These are phyloP conservation scores for Peromyscus attwateri DNA, from an alignment of 2,797 vertebrate species.

Conservation along the genomic window DNA sequence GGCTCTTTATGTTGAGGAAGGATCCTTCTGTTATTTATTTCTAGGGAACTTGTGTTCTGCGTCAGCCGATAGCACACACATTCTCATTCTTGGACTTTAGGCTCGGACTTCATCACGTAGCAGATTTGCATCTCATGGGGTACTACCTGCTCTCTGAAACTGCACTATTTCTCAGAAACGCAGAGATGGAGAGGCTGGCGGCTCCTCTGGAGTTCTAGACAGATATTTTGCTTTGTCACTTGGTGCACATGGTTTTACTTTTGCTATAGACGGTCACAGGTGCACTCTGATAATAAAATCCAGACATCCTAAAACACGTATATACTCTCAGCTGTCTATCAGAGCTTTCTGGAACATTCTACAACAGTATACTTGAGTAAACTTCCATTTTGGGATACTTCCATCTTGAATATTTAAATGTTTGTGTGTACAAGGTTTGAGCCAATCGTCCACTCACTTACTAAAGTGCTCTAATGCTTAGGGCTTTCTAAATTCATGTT, in stretches of 20 bases:
- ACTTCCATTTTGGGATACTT: neutral
- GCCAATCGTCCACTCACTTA: neutral
- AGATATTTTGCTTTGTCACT: neutral
- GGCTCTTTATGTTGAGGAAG: neutral
- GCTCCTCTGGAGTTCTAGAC: neutral
- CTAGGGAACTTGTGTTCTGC: neutral
- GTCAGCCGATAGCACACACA: neutral
- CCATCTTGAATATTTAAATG: neutral
- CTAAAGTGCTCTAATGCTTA: neutral
- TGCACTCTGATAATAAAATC: slow-evolving; percentile 23
- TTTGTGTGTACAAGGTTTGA: neutral
- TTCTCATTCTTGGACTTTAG: neutral
- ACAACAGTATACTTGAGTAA: neutral
- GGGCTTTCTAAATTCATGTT: neutral
- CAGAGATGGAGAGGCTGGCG: neutral
- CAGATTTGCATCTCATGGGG: neutral
- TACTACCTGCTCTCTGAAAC: neutral
- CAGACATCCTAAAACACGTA: neutral
- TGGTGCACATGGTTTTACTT: slow-evolving; percentile 7
- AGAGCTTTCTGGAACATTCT: neutral
- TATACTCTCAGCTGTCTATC: neutral
- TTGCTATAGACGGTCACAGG: neutral
- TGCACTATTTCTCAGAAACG: neutral
- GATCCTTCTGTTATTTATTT: slow-evolving; percentile 23
- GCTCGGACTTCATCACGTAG: neutral